Evolutionary conservation across 1,140 invertebrate species (phyloP), one percentile per base, ranked within the genome.

Genomic region (Diabrotica virgifera): DNA sequence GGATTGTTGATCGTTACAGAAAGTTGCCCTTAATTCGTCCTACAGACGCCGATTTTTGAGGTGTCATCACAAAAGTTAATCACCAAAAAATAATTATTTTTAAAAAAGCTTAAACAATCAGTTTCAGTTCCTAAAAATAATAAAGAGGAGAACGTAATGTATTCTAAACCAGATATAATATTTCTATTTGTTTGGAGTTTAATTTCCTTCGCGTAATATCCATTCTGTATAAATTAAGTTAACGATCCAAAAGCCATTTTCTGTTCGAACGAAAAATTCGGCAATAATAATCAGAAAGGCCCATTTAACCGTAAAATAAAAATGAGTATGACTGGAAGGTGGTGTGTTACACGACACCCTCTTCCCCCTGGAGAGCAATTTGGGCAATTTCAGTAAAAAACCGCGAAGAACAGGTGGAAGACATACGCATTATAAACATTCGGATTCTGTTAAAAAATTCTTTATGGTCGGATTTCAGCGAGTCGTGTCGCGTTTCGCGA

Each of bases 371-470:
- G 55, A 57, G 55, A 57, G 55, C 36, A 36, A 36, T 57, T 57
- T 57, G 24, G 9, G 55, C 36, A 57, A 53, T 52, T 62, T 9
- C 46, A 37, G 63, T 63, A 58, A 62, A 52, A 63, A 64, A 70
- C 57, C 56, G 59, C 55, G 51, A 60, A 68, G 66, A 70, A 70
- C 66, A 70, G 69, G 69, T 70, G 69, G 69, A 70, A 68, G 69
- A 68, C 63, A 68, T 68, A 65, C 57, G 60, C 63, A 68, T 65
- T 68, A 64, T 68, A 70, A 70, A 70, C 63, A 70, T 67, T 70
- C 62, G 62, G 53, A 70, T 70, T 63, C 63, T 60, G 69, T 64
- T 70, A 63, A 70, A 67, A 46, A 68, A 62, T 62, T 54, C 52
- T 62, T 62, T 62, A 62, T 54, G 52, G 52, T 35, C 51, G 14